A percentile compares a stretch with the other conserved stretches of the same genome.
These are phyloP conservation scores for Petaurus breviceps DNA, from an alignment of 2,113 vertebrate genomes.

Conservation along the genomic window DNA sequence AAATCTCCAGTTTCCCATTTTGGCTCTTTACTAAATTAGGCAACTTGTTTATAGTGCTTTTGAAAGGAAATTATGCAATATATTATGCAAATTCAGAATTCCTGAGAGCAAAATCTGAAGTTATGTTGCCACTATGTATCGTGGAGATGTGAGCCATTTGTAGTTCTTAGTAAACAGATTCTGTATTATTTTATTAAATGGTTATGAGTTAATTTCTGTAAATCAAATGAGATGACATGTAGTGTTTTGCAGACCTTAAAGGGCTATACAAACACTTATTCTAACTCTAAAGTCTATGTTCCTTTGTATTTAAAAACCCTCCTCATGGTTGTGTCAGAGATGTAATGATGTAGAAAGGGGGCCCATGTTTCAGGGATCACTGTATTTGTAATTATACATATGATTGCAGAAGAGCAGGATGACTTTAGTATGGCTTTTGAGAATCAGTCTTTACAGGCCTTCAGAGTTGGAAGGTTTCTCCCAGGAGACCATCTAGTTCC, in stretches of 20 bases:
- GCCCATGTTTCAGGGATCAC: background rate
- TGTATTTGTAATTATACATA: background rate
- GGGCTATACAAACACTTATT: background rate
- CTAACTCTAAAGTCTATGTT: background rate
- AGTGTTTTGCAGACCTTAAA: background rate
- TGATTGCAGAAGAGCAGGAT: background rate
- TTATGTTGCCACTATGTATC: slow-evolving; percentile 41
- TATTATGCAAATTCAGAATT: slow-evolving; percentile 69
- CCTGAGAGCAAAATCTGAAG: slow-evolving; percentile 48
- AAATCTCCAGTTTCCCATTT: slow-evolving; percentile 68
- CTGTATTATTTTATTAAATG: background rate
- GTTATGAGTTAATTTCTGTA: background rate
- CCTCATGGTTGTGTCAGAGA: background rate
- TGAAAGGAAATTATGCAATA: slow-evolving; percentile 73
- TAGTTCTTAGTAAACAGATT: background rate
- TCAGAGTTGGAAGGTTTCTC: background rate
- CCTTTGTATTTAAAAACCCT: background rate
- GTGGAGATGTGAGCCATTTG: background rate
- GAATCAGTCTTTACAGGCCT: background rate
- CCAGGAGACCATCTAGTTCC: background rate
- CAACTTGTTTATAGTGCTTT: slow-evolving; percentile 71
- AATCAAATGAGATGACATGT: background rate
- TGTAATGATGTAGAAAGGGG: background rate
- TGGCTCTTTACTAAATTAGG: slow-evolving; percentile 57
- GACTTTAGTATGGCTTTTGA: background rate